Conservation (phyloP, 2,113 vertebrate species). For the Anguilla japonica region DNA sequence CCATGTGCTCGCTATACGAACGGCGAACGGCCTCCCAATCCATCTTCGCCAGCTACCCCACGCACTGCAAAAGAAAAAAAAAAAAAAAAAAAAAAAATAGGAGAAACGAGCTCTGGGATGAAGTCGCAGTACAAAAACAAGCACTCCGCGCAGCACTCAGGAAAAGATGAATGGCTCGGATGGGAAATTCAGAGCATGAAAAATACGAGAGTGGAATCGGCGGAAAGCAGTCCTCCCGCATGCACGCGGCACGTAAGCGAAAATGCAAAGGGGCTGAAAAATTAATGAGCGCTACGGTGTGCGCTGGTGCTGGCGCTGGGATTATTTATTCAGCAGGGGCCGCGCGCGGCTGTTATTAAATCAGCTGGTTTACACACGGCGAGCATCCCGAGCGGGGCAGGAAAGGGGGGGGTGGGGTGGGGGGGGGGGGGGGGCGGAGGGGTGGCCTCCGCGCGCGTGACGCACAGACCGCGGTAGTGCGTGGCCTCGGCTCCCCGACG, state of each 20-base stretch:
- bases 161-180: conserved; percentile 34
- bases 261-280: conserved; percentile 61
- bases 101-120: conserved; percentile 9
- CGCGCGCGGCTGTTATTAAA: conserved; percentile 59
- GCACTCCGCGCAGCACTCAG: conserved; percentile 27
- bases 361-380: conserved; percentile 42
- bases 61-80: background rate
- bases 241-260: conserved; percentile 38
- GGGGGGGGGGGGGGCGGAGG: background rate
- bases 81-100: too few relatives aligned
- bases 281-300: conserved; percentile 65
- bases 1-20: background rate
- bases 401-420: background rate
- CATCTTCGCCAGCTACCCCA: background rate
- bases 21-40: background rate
- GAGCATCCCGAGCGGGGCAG: conserved; percentile 30
- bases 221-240: conserved; percentile 26
- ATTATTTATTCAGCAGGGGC: conserved; percentile 68
- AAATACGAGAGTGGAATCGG: conserved; percentile 39
- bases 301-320: conserved; percentile 42
- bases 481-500: background rate
- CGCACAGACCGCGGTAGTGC: background rate
- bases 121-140: conserved; percentile 38
- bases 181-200: conserved; percentile 25
- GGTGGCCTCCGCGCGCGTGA: background rate